phyloP scores from a whole-genome alignment of 2,797 vertebrate genomes.

The Myotis daubentonii region DNA sequence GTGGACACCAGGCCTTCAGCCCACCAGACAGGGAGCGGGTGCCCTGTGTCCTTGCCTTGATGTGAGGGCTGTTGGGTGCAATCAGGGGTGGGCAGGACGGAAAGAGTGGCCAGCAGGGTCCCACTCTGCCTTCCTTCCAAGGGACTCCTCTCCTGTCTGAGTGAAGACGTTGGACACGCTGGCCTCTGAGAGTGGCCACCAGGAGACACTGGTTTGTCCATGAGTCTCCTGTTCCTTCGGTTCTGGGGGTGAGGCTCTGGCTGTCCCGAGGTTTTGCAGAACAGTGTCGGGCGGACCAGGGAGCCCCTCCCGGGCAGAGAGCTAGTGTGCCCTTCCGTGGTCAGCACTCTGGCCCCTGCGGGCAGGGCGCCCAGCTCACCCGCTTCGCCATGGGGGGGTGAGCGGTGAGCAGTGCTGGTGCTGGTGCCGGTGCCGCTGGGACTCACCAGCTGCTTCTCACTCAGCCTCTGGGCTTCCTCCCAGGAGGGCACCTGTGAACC shows the following conservation, averaged over 20 bases:
- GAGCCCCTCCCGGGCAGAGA: neutral
- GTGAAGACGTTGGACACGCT: neutral
- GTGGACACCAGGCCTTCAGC: neutral
- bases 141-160: neutral
- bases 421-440: neutral
- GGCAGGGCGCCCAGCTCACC: no score
- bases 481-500: neutral
- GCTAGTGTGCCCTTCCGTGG: fast-evolving
- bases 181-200: fast-evolving
- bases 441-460: neutral
- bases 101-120: no score
- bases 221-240: neutral
- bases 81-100: neutral
- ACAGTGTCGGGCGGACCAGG: neutral
- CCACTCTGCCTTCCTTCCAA: neutral
- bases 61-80: neutral
- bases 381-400: neutral
- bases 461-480: neutral
- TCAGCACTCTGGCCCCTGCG: neutral
- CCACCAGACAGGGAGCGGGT: no score
- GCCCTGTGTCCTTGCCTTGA: neutral
- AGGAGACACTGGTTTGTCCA: fast-evolving
- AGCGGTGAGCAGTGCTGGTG: no score
- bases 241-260: neutral
- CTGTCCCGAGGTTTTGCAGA: neutral